Base-by-base conservation (phyloP, 2,888 invertebrate genomes). In the Charanyca ferruginea region DNA sequence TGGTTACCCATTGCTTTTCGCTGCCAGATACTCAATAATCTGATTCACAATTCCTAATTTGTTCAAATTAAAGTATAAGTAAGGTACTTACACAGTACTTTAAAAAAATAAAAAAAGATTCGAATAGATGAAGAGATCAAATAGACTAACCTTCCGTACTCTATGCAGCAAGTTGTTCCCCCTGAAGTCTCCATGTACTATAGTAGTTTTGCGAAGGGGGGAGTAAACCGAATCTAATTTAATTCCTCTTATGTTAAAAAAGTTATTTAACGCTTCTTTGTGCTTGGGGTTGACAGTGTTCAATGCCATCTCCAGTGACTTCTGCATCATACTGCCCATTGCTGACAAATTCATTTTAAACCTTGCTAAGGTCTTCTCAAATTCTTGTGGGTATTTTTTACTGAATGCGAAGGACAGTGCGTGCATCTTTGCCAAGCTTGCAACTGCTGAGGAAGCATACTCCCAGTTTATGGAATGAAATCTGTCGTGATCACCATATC, bases 371-470 rank as follows among this genome's bases (percentile, higher is more conserved):
- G n/a, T n/a, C n/a, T 45, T 47, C 5, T 72, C 51, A 38, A 84
- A 91, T 18, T 80, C 74, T 51, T 87, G 81, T 3, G 88, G 89
- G 18, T 85, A 25, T 44, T 85, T 81, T 44, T 85, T 79, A 41
- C 77, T 79, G 57, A 85, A 83, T 0, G 88, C 90, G 8, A 90
- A 81, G 0, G 90, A 90, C 0, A 91, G 74, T 0, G 91, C 89
- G 59, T 93, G 93, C 5, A 90, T 77, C 66, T 87, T 89, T 0
- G 89, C 91, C 53, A 91, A 66, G 13, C 85, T 85, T 18, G 75
- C 55, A 0, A 81, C 54, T 0, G 89, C 83, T 20, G 90, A 87
- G 7, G 83, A 82, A 18, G 77, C 80, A 20, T 80, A 80, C 44
- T 74, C 61, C 83, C 87, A 88, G 63, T 85, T 79, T 4, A 91